Conservation (phyloP, 2,113 vertebrate species). For the Brienomyrus longianalis region DNA sequence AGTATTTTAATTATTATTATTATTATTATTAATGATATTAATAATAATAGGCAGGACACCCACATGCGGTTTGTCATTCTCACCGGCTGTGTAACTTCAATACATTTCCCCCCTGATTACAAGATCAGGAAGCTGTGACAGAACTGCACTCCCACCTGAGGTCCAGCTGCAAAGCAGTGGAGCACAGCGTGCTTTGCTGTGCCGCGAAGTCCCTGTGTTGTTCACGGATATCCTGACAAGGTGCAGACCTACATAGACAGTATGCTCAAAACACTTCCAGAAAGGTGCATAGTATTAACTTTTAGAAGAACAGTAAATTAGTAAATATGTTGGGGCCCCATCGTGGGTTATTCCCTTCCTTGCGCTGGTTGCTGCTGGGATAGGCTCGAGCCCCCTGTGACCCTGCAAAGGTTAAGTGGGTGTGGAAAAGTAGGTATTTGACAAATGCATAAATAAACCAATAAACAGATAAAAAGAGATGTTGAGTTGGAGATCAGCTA, state of each 20-base stretch:
- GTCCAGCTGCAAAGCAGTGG: conserved; percentile 32
- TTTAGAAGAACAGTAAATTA: neutral
- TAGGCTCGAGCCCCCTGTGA: neutral
- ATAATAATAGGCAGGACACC: too few species aligned
- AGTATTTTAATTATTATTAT: too few species aligned
- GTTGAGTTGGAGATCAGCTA: neutral
- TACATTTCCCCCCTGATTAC: neutral
- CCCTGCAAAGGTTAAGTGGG: neutral
- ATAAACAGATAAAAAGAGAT: neutral
- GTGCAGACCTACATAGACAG: conserved; percentile 52
- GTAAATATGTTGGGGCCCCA: neutral
- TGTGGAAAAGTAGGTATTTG: neutral
- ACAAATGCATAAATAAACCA: neutral
- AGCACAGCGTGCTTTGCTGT: conserved; percentile 39
- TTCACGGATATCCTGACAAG: conserved; percentile 44
- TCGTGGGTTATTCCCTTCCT: neutral
- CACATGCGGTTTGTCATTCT: too few species aligned
- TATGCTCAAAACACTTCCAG: conserved; percentile 45
- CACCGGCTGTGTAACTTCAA: too few species aligned
- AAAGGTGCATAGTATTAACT: conserved; percentile 34
- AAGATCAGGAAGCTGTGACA: conserved; percentile 45
- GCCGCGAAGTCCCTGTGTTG: conserved; percentile 49
- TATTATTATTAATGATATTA: too few species aligned
- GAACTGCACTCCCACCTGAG: conserved; percentile 53
- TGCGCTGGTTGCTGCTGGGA: neutral